Base-by-base conservation (phyloP, 1,140 invertebrate species). In the Temnothorax nylanderi region DNA sequence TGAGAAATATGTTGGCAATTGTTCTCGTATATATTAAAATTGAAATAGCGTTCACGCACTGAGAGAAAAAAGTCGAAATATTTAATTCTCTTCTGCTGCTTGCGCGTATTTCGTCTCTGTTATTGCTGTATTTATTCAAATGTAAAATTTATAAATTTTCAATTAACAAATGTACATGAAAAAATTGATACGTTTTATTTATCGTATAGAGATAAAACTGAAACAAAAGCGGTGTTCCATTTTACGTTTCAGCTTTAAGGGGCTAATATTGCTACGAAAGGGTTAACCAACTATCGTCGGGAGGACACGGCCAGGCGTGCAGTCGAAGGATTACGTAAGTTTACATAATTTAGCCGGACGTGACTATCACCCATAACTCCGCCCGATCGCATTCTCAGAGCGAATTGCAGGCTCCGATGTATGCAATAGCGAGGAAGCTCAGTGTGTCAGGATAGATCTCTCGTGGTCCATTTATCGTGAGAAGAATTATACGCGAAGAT, bases 331-430 rank as follows among this genome's bases (percentile, higher is more conserved):
- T 81, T 81, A 81, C 16, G 34, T 41, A 81, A 81, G 78, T 81
- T 81, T 81, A 81, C 64, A 81, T 81, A 81, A 81, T 71, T 71
- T 44, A 44, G 16, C 44, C 64, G 47, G n/a, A 81, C 78, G 78
- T 81, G 64, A 81, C 77, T 81, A 81, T 81, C 77, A 21, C 13
- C n/a, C 49, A n/a, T 81, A 21, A 64, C 37, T 71, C 13, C 26
- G 18, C 47, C 41, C n/a, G 44, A 37, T 81, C 77, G 49, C 16
- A 37, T 41, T 80, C n/a, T 80, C 62, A 13, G 44, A 32, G n/a
- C 4, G n/a, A 80, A 69, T 80, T 41, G 34, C 41, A 64, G 21
- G 6, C 21, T 21, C 44, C 26, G 18, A 47, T 47, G 26, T 60
- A 65, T 65, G 58, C 58, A 65, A 47, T 56, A 34, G 10, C 8